Base-by-base conservation (phyloP, 1,140 invertebrate genomes). In the Aphelenchoides besseyi region DNA sequence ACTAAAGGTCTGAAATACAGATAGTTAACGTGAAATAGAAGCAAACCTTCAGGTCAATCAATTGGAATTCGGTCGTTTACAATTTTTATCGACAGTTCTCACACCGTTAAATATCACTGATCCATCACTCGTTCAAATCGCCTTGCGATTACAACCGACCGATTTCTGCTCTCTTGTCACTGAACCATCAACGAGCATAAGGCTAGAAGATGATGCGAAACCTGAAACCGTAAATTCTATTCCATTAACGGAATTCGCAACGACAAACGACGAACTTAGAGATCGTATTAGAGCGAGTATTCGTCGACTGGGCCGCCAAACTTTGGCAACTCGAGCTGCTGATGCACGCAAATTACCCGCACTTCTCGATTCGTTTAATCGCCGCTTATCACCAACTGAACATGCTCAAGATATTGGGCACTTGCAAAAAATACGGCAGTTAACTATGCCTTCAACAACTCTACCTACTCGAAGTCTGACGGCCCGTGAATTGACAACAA, bases 111-210 rank as follows among this genome's bases (percentile, higher is more conserved):
- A 5, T 28, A 8, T 59, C 5, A 29, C 5, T 12, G 55, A 59
- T 23, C 26, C 55, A 12, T 5, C 55, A 8, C 18, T 59, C 5
- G 18, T 59, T 28, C 55, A 59, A 33, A 59, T 59, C 5, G 5
- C 5, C 12, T 18, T 59, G 18, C 26, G 23, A 59, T 23, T 59
- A 8, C 55, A 33, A 28, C 55, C 55, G 55, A 23, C 55, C 5
- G 55, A 59, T 33, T 59, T 59, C 18, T 59, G 55, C 41, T 23
- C n/a, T n/a, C n/a, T n/a, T n/a, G n/a, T n/a, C n/a, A n/a, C n/a
- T n/a, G n/a, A n/a, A n/a, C n/a, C n/a, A n/a, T n/a, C n/a, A n/a
- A n/a, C n/a, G n/a, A n/a, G n/a, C 37, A 41, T 41, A 41, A 41
- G 37, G 37, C 5, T n/a, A 41, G 37, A 41, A 41, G 37, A 41